Evolutionary conservation across 2,113 vertebrate species (phyloP), one percentile per base, ranked within the genome.

Genomic region (Barnardius zonarius): DNA sequence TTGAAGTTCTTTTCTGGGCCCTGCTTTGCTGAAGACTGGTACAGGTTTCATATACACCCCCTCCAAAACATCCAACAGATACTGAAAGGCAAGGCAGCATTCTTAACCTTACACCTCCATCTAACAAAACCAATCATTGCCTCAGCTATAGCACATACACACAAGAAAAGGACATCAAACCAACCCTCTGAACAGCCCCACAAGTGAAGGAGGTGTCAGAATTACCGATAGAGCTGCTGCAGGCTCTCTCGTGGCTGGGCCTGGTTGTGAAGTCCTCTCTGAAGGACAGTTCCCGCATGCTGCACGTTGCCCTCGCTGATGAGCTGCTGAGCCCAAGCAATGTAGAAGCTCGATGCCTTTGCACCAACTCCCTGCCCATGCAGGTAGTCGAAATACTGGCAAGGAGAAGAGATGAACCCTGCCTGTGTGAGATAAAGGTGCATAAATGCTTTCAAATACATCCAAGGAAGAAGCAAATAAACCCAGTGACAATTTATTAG

Each of bases 321-420:
- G 9, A 97, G 86, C 44, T 87, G 77, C 91, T 61, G 93, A 86
- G 95, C 95, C 96, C 96, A 96, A 20, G 94, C 94, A 18, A 73
- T 4, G 3, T 95, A 97, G 86, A 97, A 91, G 52, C 41, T 44
- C 0, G 95, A 93, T 13, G 4, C 17, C n/a, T 55, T 76, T 7
- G 7, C 11, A 11, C 94, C 96, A 0, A 96, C 20, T 20, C 94
- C 96, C 33, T 92, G 80, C 11, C 77, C 74, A 0, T 91, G 51
- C 35, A 97, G 74, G 86, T 84, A 95, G 27, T 95, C 91, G 2
- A 95, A 87, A 25, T 95, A 96, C 69, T 91, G 89, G 63, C 86
- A 54, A 8, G 96, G 95, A 84, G 95, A 86, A 16, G 43, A 61
- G 52, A 95, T 92, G 86, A 95, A 96, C 52, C 92, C 91, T 1